Conservation (phyloP, 1,140 invertebrate genomes). For the Agraylea sexmaculata region DNA sequence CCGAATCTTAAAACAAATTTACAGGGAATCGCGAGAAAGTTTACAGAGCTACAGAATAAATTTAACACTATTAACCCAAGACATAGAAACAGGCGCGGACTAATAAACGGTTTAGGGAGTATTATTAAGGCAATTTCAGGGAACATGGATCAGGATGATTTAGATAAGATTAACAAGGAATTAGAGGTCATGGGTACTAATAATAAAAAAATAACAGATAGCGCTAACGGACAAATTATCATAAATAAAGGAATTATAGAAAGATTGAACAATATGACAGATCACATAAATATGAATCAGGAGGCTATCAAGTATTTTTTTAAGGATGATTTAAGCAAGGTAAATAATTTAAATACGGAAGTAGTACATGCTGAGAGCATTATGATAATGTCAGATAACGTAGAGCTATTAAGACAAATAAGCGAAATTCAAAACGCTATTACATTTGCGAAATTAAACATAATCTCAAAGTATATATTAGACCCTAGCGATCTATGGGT, state of each 20-base stretch:
- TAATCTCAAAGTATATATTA: conserved; percentile 11
- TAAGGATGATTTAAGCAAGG: conserved; percentile 11
- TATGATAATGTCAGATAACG: conserved; percentile 11
- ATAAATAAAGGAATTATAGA: conserved; percentile 20
- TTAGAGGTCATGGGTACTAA: conserved; percentile 17
- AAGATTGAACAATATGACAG: conserved; percentile 13
- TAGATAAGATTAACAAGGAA: conserved; percentile 17
- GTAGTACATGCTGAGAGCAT: conserved; percentile 14
- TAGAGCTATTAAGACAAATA: conserved; percentile 16
- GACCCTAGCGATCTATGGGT: conserved; percentile 12
- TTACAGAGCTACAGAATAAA: too few species aligned
- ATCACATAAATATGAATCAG: conserved; percentile 5
- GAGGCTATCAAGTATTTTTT: neutral
- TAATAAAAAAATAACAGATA: conserved; percentile 21
- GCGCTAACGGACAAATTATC: conserved; percentile 13
- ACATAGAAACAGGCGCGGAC: conserved; percentile 21
- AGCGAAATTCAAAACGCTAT: conserved; percentile 13
- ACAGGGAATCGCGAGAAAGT: too few species aligned
- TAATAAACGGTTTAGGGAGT: conserved; percentile 22
- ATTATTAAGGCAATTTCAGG: conserved; percentile 23
- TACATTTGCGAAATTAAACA: conserved; percentile 9
- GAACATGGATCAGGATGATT: conserved; percentile 23
- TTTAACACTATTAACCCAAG: too few species aligned
- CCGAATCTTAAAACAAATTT: too few species aligned
- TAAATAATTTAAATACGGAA: conserved; percentile 11